phyloP scores from a whole-genome alignment of 2,888 invertebrate genomes.

The Chrysomela aeneicollis region DNA sequence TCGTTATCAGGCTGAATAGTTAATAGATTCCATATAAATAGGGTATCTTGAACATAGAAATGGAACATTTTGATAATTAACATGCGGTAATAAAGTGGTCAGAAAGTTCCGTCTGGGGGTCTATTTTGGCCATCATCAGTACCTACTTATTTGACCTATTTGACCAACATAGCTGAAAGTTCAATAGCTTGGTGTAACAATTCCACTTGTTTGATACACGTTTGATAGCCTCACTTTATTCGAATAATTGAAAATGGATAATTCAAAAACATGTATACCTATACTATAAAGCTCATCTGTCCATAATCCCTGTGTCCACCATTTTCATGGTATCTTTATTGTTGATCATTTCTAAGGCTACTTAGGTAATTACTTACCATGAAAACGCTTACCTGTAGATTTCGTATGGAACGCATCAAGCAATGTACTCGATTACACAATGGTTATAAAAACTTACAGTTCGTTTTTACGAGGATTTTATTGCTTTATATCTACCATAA shows the following conservation, averaged over 20 bases:
- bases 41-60: no score
- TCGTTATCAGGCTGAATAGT: no score
- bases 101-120: no score
- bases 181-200: no score
- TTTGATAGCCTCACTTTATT: no score
- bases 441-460: slow-evolving; percentile 2
- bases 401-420: background rate
- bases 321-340: background rate
- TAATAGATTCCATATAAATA: no score
- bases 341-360: slow-evolving; percentile 2
- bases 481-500: background rate
- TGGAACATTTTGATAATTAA: no score
- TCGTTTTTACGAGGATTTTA: slow-evolving; percentile 1
- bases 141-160: no score
- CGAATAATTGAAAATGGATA: background rate
- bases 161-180: no score
- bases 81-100: no score
- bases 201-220: no score
- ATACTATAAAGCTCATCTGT: background rate
- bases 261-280: background rate
- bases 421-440: slow-evolving; percentile 1
- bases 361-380: slow-evolving; percentile 1
- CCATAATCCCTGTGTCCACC: background rate
- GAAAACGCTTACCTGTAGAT: background rate
- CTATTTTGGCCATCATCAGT: no score